phyloP scores from a whole-genome alignment of 2,888 invertebrate genomes.

The Ophion ellenae region DNA sequence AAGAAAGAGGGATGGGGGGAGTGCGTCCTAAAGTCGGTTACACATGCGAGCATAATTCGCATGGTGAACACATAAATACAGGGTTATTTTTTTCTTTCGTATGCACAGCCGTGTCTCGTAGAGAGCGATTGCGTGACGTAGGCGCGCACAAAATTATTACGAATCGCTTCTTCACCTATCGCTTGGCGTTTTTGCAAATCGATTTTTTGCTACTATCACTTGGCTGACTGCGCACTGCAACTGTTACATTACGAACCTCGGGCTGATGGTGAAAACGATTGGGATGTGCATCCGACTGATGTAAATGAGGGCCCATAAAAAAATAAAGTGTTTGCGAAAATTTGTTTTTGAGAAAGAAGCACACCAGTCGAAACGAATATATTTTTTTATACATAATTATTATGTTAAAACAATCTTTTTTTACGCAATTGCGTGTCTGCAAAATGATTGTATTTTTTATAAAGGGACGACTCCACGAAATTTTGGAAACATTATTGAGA shows the following conservation, averaged over 20 bases:
- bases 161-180: slow-evolving; percentile 71
- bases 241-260: too few relatives aligned
- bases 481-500: too few relatives aligned
- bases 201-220: not conserved
- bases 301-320: too few relatives aligned
- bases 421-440: too few relatives aligned
- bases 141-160: slow-evolving; percentile 70
- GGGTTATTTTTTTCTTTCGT: slow-evolving; percentile 8
- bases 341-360: too few relatives aligned
- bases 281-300: too few relatives aligned
- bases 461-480: too few relatives aligned
- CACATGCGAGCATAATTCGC: slow-evolving; percentile 43
- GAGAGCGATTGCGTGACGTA: slow-evolving; percentile 71
- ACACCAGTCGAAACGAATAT: too few relatives aligned
- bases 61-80: slow-evolving; percentile 21
- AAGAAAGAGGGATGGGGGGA: not conserved
- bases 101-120: slow-evolving; percentile 13
- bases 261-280: not conserved
- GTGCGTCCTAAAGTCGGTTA: slow-evolving; percentile 49
- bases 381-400: too few relatives aligned
- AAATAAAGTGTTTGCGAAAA: too few relatives aligned
- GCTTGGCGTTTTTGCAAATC: slow-evolving; percentile 33
- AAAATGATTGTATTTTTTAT: too few relatives aligned
- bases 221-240: not conserved
- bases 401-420: too few relatives aligned